Percentiles rank a stretch among this genome's conserved stretches.
Evolutionary conservation across 2,113 vertebrate species (phyloP).

Genomic region (Petrocephalus zakoni): DNA sequence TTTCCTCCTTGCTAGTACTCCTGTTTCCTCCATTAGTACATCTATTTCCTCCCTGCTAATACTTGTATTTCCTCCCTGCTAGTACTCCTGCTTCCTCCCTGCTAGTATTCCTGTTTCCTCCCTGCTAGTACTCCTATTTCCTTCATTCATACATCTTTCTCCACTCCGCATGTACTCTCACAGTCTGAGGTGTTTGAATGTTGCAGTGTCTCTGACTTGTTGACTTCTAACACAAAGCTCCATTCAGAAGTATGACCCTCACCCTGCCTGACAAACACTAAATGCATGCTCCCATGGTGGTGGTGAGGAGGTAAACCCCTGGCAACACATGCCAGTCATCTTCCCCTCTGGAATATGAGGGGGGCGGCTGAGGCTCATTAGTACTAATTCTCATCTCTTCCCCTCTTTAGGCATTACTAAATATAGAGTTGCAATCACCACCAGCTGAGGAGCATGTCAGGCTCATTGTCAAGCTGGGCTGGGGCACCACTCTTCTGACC

Average conservation of each 20-base stretch:
- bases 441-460: not conserved
- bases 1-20: not conserved
- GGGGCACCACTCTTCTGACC: not conserved
- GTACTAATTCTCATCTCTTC: constrained; percentile 8
- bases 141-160: not conserved
- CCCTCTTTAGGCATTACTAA: constrained; percentile 4
- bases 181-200: not conserved
- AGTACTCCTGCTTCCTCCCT: not conserved
- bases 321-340: not conserved
- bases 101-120: not conserved
- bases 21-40: not conserved
- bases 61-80: not conserved
- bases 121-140: not conserved
- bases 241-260: not conserved
- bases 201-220: not conserved
- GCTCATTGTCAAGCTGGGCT: not conserved
- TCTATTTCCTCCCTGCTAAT: not conserved
- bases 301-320: not conserved
- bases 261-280: not conserved
- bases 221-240: not conserved
- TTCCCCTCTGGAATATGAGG: not conserved
- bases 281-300: not conserved
- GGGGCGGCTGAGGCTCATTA: constrained; percentile 12
- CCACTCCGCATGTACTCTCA: not conserved
- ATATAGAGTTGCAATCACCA: constrained; percentile 9